Conservation (phyloP, 2,888 invertebrate genomes). For the Digitonthophagus gazella region DNA sequence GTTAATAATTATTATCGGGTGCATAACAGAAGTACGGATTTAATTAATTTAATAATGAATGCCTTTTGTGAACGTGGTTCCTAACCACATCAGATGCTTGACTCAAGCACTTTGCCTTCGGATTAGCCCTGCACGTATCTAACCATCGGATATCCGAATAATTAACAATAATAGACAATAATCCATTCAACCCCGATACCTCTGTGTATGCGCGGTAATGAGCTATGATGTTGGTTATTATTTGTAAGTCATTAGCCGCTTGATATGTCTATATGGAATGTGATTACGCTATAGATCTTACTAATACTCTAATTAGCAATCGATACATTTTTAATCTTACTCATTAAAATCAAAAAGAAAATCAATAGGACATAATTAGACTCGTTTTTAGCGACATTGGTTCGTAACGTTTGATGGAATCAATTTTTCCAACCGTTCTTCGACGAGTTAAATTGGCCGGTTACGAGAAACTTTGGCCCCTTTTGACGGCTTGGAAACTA, state of each 20-base stretch:
- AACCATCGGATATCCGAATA: not conserved
- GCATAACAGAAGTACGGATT: not conserved
- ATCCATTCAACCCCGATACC: not conserved
- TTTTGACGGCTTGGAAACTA: not conserved
- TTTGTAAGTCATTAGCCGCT: not conserved
- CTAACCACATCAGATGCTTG: not conserved
- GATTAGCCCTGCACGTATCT: not conserved
- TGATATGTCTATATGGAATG: not conserved
- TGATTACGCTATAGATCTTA: not conserved
- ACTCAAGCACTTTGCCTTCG: not conserved
- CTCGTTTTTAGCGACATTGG: no score
- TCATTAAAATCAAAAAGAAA: no score
- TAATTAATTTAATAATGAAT: not conserved
- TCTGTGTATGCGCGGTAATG: not conserved
- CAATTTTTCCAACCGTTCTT: not conserved
- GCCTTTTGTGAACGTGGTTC: not conserved
- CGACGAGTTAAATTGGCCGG: not conserved
- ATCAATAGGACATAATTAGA: no score
- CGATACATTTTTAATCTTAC: no score
- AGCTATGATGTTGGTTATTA: not conserved
- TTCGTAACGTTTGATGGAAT: not conserved
- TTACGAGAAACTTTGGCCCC: not conserved
- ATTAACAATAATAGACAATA: not conserved
- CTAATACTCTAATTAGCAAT: not conserved
- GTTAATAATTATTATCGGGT: not conserved